phyloP scores from a whole-genome alignment of 2,797 vertebrate species.

The Notolabrus celidotus region DNA sequence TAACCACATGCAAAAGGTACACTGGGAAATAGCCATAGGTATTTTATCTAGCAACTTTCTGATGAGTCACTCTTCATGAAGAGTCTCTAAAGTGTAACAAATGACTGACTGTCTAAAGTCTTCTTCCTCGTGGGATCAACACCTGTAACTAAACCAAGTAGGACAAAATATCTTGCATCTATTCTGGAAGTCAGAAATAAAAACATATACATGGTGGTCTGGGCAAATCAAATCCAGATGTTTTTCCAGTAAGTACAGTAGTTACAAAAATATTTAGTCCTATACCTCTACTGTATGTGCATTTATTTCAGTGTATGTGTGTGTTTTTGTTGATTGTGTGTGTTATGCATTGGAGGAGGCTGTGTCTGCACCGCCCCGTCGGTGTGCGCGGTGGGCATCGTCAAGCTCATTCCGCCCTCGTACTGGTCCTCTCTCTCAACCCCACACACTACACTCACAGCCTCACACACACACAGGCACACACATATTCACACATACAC shows the following conservation, averaged over 20 bases:
- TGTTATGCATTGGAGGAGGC: slow-evolving; percentile 15
- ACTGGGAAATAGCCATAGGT: too few relatives aligned
- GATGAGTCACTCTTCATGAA: too few relatives aligned
- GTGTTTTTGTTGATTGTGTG: background rate
- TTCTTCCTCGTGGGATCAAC: slow-evolving; percentile 14
- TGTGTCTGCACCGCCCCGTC: slow-evolving; percentile 63
- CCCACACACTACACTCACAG: slow-evolving; percentile 28
- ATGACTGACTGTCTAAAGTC: background rate
- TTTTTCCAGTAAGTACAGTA: background rate
- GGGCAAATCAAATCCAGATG: background rate
- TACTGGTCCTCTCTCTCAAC: slow-evolving; percentile 57
- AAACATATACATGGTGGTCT: slow-evolving; percentile 3
- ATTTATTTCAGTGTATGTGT: background rate
- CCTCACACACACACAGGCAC: slow-evolving; percentile 12
- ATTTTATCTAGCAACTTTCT: too few relatives aligned
- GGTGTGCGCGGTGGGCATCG: slow-evolving; percentile 52
- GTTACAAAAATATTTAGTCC: background rate
- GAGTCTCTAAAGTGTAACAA: too few relatives aligned
- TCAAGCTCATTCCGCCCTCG: slow-evolving; percentile 46
- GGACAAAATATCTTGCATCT: too few relatives aligned
- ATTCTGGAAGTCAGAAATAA: too few relatives aligned
- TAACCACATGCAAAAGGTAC: too few relatives aligned
- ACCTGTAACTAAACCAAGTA: slow-evolving; percentile 53
- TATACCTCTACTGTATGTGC: background rate
- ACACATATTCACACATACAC: background rate